A percentile compares a stretch with the other conserved stretches of the same genome.
Conservation (phyloP, 2,113 vertebrate genomes). For the Hemicordylus capensis region DNA sequence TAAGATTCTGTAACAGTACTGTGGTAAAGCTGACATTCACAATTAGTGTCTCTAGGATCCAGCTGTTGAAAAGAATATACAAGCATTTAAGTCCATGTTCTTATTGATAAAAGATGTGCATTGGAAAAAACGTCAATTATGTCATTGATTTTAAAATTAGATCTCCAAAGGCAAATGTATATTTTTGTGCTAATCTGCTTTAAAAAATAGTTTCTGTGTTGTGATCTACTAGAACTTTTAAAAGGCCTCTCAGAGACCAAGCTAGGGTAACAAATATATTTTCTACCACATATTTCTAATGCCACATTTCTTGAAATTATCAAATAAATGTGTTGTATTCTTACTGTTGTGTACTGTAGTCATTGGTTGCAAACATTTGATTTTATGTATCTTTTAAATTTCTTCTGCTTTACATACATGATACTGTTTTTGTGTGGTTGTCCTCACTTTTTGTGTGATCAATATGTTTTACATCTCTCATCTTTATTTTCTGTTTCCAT, state of each 20-base stretch:
- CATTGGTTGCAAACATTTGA: constrained; percentile 23
- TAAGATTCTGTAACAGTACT: not conserved
- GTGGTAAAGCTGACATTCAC: not conserved
- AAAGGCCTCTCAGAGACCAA: not conserved
- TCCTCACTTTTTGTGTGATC: constrained; percentile 22
- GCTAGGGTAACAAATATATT: constrained; percentile 10
- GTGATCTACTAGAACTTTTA: not conserved
- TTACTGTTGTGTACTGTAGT: constrained; percentile 26
- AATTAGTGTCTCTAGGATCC: not conserved
- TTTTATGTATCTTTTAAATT: not conserved
- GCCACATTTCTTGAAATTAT: constrained; percentile 11
- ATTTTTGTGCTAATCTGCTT: not conserved
- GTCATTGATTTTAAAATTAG: not conserved
- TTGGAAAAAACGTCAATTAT: not conserved
- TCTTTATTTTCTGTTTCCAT: not conserved
- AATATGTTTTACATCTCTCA: not conserved
- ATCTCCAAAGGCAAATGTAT: not conserved
- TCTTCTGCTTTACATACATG: not conserved
- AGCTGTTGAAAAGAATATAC: not conserved
- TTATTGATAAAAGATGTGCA: not conserved
- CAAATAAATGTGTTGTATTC: constrained; percentile 28
- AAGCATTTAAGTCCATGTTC: constrained; percentile 6
- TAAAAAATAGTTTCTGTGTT: not conserved
- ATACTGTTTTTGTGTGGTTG: not conserved
- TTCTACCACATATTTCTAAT: constrained; percentile 9